Percentiles rank a stretch among this genome's conserved stretches.
Evolutionary conservation across 2,113 vertebrate species (phyloP).

Genomic region (human (Homo sapiens)): DNA sequence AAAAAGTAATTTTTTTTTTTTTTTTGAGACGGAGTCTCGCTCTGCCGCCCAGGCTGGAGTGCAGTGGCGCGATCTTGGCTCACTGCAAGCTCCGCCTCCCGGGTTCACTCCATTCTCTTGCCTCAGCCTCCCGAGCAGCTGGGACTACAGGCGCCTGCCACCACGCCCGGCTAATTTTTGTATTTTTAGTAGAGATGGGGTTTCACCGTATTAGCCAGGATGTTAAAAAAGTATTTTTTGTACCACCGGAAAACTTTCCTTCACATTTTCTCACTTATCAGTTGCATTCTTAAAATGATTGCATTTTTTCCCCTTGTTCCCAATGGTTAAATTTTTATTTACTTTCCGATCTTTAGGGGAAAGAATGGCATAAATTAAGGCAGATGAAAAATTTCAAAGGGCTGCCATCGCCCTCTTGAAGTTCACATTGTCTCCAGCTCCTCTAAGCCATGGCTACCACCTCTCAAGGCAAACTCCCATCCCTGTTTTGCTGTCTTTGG

Average conservation of each 20-base stretch:
- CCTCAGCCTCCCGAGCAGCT: no score
- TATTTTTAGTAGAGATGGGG: no score
- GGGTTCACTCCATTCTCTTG: no score
- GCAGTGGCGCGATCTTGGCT: no score
- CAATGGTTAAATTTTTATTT: background rate
- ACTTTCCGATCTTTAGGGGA: background rate
- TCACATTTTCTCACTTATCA: background rate
- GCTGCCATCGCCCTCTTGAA: background rate
- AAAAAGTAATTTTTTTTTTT: no score
- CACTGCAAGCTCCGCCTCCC: no score
- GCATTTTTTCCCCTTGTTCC: conserved; percentile 7
- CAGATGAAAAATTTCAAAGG: background rate
- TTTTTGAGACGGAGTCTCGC: no score
- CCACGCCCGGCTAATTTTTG: no score
- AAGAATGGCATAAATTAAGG: background rate
- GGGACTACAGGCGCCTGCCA: no score
- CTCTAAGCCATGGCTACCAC: background rate
- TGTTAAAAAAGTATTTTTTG: background rate
- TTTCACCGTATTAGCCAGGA: no score
- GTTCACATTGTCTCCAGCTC: background rate
- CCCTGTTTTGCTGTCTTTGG: background rate
- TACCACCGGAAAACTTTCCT: background rate
- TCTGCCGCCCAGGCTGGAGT: no score
- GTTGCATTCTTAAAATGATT: conserved; percentile 27
- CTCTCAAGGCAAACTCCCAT: background rate